These are phyloP conservation scores for Rhipidura dahli DNA, from an alignment of 2,113 vertebrate genomes.

Conservation along the genomic window DNA sequence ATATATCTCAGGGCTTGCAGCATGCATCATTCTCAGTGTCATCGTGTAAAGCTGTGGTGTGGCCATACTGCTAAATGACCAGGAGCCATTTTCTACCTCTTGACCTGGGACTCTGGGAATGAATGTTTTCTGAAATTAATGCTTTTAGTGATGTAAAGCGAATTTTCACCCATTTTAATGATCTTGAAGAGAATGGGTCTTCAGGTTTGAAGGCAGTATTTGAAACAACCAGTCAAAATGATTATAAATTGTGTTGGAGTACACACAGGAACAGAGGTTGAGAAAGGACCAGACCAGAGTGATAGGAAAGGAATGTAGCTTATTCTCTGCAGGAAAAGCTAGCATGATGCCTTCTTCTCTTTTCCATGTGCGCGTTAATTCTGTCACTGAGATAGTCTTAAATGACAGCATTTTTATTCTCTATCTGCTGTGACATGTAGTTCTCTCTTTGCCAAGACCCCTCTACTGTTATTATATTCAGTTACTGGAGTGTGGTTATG, in stretches of 20 bases:
- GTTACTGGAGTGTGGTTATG: background rate
- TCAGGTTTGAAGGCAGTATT: background rate
- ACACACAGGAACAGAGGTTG: accelerated
- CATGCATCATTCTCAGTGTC: background rate
- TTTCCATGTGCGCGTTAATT: background rate
- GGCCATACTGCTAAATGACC: background rate
- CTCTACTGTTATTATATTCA: background rate
- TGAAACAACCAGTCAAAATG: background rate
- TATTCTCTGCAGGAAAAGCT: background rate
- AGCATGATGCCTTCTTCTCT: background rate
- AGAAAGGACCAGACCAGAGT: background rate
- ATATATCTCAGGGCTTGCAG: background rate
- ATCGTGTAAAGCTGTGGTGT: background rate
- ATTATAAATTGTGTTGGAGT: background rate
- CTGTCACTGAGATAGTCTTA: background rate
- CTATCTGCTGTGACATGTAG: background rate
- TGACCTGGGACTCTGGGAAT: background rate
- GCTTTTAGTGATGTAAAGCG: background rate
- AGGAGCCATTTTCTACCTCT: background rate
- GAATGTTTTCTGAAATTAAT: background rate
- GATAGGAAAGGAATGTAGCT: background rate
- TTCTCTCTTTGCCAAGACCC: background rate
- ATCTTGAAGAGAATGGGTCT: background rate
- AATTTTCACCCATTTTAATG: background rate
- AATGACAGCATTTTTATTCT: background rate